Percentiles rank a stretch among this genome's conserved stretches.
These are phyloP conservation scores for Leptinotarsa rubiginosa DNA, from an alignment of 2,888 invertebrate genomes.

Conservation along the genomic window DNA sequence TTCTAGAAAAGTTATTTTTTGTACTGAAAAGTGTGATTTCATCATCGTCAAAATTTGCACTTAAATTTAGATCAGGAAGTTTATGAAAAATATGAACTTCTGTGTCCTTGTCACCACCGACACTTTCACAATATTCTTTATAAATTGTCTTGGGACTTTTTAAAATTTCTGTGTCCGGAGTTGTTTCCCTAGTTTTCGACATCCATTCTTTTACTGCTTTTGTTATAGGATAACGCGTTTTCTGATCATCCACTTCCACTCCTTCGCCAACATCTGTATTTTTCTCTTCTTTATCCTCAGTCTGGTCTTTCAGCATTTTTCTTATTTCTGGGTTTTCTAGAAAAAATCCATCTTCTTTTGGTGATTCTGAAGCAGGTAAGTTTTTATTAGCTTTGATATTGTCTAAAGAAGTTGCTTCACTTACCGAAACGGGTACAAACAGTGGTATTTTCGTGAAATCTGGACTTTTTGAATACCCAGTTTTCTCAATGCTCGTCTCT, in stretches of 20 bases:
- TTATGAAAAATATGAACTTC: constrained; percentile 44
- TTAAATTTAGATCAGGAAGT: constrained; percentile 28
- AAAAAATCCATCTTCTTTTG: constrained; percentile 53
- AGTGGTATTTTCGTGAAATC: constrained; percentile 56
- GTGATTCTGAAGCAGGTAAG: constrained; percentile 50
- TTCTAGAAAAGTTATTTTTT: constrained; percentile 32
- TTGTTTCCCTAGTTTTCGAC: constrained; percentile 64
- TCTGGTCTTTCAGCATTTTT: constrained; percentile 27
- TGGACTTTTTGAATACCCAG: constrained; percentile 52
- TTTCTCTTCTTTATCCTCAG: constrained; percentile 24
- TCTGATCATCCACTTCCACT: constrained; percentile 35
- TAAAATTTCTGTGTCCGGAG: constrained; percentile 64
- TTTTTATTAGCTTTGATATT: constrained; percentile 49
- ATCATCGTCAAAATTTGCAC: constrained; percentile 43
- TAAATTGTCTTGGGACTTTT: constrained; percentile 63
- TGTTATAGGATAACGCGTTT: constrained; percentile 67
- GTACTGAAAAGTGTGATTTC: constrained; percentile 52
- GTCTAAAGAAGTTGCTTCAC: constrained; percentile 49
- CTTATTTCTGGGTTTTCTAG: constrained; percentile 50
- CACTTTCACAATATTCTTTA: constrained; percentile 57
- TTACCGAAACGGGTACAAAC: constrained; percentile 51
- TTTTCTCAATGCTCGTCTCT: constrained; percentile 50
- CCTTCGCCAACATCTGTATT: constrained; percentile 20
- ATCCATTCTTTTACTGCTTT: constrained; percentile 74
- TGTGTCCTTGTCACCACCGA: constrained; percentile 51